Percentiles rank a stretch among this genome's conserved stretches.
Conservation (phyloP, 2,797 vertebrate species). For the Malacoraja senta region DNA sequence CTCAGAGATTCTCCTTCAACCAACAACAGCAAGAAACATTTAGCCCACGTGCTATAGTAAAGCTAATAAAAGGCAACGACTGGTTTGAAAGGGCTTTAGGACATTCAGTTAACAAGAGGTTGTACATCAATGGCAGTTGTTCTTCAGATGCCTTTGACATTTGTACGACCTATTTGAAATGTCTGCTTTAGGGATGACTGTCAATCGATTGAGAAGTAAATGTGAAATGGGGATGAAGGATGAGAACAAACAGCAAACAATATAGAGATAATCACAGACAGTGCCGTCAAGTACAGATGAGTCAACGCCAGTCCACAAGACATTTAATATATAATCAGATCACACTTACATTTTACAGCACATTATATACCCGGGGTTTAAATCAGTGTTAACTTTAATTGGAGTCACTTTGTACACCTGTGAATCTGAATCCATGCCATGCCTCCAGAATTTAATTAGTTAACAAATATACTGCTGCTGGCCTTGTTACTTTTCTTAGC, state of each 20-base stretch:
- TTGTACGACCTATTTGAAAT: background rate
- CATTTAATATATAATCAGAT: background rate
- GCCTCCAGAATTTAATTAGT: background rate
- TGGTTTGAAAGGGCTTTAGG: background rate
- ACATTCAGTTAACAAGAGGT: background rate
- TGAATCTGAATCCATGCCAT: background rate
- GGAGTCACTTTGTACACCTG: background rate
- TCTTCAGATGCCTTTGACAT: background rate
- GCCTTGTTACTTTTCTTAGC: background rate
- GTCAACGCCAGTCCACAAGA: background rate
- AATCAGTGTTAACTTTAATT: background rate
- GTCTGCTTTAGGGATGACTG: background rate
- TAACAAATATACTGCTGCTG: background rate
- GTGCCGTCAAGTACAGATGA: background rate
- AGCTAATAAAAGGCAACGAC: background rate
- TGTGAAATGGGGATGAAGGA: background rate
- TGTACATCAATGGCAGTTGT: background rate
- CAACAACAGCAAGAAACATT: background rate
- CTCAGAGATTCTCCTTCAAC: background rate
- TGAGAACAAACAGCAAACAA: background rate
- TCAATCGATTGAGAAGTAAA: background rate
- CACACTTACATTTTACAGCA: background rate
- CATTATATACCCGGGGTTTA: background rate
- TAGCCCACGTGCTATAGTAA: no score
- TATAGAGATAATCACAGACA: background rate